Base-by-base conservation (phyloP, 2,113 vertebrate genomes). In the Hyperopisus bebe region DNA sequence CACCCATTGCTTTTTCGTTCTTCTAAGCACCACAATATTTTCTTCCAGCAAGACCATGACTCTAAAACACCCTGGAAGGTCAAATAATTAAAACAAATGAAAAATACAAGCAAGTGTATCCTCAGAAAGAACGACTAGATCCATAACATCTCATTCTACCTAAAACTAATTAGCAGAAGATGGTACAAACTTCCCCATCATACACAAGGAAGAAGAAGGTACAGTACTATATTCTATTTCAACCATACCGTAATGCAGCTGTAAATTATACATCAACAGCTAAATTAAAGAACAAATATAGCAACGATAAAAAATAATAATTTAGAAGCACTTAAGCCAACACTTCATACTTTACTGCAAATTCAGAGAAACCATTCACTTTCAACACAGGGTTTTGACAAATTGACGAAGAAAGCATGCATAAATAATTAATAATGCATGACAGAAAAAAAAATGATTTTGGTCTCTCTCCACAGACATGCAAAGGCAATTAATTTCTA, bases 401-500 rank as follows among this genome's bases (percentile, higher is more conserved):
- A 80, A 80, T 70, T 70, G 62, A 31, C 3, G 15, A 80, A 80
- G 35, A 80, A 80, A 80, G 74, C 31, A 80, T 80, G 35, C 74
- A 42, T 80, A 80, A 80, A 80, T 80, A 80, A 80, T 80, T 80
- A 39, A 80, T 80, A 80, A 80, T 80, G 74, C 31, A 42, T 80
- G 35, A 39, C 35, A 80, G 74, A 80, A 35, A 80, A 77, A 27
- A 77, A 80, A 80, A 47, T 47, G 44, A 2, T 84, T 47, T 46
- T 47, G 39, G 82, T 46, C 82, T 84, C 42, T 84, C 82, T 84
- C 82, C 19, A 46, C 82, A 84, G 35, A 84, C 74, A 42, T 8
- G 44, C 9, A 84, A 84, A 47, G 82, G 74, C 74, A 80, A 80
- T 80, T 80, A 80, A 80, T 84, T 84, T 84, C 44, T 47, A 13